Evolutionary conservation across 2,888 invertebrate genomes (phyloP).

Genomic region (Apodemia hepburni): DNA sequence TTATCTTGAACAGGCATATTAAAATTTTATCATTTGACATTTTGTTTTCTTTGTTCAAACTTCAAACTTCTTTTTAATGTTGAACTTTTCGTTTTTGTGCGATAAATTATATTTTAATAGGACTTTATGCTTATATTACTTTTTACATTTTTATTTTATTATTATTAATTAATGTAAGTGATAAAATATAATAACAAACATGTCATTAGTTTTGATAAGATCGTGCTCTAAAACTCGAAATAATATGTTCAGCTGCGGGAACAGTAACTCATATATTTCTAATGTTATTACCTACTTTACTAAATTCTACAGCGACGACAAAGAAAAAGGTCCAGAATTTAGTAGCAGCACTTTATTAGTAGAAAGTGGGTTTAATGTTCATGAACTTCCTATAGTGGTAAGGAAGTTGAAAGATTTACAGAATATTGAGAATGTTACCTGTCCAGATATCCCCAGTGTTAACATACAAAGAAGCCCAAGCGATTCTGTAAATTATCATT

Average conservation of each 20-base stretch:
- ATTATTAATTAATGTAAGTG: background rate
- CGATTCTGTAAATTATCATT: conserved; percentile 54
- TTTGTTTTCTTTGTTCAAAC: no score
- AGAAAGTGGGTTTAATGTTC: conserved; percentile 84
- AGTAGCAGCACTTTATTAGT: conserved; percentile 77
- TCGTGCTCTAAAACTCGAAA: conserved; percentile 53
- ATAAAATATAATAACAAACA: conserved; percentile 29
- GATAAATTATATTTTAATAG: background rate
- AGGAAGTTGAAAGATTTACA: conserved; percentile 68
- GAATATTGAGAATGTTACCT: conserved; percentile 38
- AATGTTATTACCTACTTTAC: conserved; percentile 33
- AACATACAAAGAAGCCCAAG: conserved; percentile 37
- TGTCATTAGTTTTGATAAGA: conserved; percentile 59
- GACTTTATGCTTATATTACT: no score
- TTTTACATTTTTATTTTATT: background rate
- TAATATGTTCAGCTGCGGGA: conserved; percentile 43
- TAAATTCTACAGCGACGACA: conserved; percentile 54
- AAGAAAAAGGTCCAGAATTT: conserved; percentile 51
- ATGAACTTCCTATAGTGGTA: conserved; percentile 84
- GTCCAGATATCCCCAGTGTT: conserved; percentile 34
- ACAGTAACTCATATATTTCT: conserved; percentile 32
- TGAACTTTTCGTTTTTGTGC: background rate
- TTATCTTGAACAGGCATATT: no score
- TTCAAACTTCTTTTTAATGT: no score
- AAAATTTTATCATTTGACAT: no score